A percentile compares a stretch with the other conserved stretches of the same genome.
Conservation (phyloP, 2,888 invertebrate species). For the Ichneumoninae sp. region DNA sequence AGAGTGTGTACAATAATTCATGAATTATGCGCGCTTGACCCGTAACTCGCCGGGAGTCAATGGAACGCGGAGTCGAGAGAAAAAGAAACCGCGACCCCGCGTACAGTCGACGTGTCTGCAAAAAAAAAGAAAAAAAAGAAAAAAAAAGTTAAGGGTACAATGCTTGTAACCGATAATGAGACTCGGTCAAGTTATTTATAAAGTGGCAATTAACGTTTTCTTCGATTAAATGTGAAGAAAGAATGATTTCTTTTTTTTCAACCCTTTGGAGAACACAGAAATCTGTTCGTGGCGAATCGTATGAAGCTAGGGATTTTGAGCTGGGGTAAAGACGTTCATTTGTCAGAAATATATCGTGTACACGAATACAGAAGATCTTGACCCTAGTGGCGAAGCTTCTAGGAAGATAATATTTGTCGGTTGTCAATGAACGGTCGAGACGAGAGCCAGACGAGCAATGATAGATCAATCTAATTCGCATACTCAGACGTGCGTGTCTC, state of each 20-base stretch:
- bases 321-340: not conserved
- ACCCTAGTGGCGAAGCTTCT: conserved; percentile 74
- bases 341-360: not conserved
- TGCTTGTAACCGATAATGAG: conserved; percentile 58
- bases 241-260: not conserved
- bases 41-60: conserved; percentile 53
- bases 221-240: not conserved
- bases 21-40: conserved; percentile 65
- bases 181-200: conserved; percentile 65
- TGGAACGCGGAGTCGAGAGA: conserved; percentile 56
- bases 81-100: conserved; percentile 13
- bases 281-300: not conserved
- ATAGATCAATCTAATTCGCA: conserved; percentile 83
- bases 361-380: conserved; percentile 1
- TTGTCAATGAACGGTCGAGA: conserved; percentile 82
- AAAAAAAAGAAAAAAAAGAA: conserved; percentile 18
- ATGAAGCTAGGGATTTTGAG: not conserved
- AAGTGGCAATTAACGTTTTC: conserved; percentile 15
- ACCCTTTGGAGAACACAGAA: not conserved
- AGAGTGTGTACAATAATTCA: conserved; percentile 62
- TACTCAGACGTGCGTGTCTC: conserved; percentile 76
- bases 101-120: not conserved
- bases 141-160: conserved; percentile 25
- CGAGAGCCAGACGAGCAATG: conserved; percentile 83
- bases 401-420: conserved; percentile 79